Conservation (phyloP, 2,797 vertebrate species). For the Pelodytes ibericus region DNA sequence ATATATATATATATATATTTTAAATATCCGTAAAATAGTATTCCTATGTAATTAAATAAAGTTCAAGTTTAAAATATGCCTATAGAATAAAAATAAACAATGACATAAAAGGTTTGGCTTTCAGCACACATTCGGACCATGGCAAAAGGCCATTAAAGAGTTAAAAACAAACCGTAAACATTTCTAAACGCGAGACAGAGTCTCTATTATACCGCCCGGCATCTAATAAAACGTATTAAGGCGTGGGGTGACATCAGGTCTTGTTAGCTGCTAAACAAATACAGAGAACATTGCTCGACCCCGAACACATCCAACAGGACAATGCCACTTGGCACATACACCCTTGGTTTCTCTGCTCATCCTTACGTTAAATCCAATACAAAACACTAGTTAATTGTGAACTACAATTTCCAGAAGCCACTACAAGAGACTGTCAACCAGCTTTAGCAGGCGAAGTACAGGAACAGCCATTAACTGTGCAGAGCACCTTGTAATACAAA, state of each 20-base stretch:
- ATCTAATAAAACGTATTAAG: constrained; percentile 71
- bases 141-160: constrained; percentile 62
- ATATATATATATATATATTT: constrained; percentile 51
- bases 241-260: constrained; percentile 50
- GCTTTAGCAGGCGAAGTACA: too few relatives aligned
- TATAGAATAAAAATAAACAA: constrained; percentile 62
- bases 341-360: too few relatives aligned
- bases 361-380: too few relatives aligned
- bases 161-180: constrained; percentile 66
- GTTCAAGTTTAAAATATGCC: constrained; percentile 63
- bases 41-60: constrained; percentile 62
- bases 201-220: constrained; percentile 57
- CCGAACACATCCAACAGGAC: too few relatives aligned
- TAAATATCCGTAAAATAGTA: constrained; percentile 35
- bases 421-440: too few relatives aligned
- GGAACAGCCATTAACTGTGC: too few relatives aligned
- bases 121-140: constrained; percentile 70
- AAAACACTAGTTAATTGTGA: too few relatives aligned
- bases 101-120: constrained; percentile 71
- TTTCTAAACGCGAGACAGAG: constrained; percentile 53
- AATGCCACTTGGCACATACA: too few relatives aligned
- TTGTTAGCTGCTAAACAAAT: too few relatives aligned
- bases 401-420: too few relatives aligned
- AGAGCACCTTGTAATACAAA: too few relatives aligned
- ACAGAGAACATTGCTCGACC: too few relatives aligned